Evolutionary conservation across 2,797 vertebrate genomes (phyloP), one percentile per base, ranked within the genome.

Genomic region (Gila robusta): DNA sequence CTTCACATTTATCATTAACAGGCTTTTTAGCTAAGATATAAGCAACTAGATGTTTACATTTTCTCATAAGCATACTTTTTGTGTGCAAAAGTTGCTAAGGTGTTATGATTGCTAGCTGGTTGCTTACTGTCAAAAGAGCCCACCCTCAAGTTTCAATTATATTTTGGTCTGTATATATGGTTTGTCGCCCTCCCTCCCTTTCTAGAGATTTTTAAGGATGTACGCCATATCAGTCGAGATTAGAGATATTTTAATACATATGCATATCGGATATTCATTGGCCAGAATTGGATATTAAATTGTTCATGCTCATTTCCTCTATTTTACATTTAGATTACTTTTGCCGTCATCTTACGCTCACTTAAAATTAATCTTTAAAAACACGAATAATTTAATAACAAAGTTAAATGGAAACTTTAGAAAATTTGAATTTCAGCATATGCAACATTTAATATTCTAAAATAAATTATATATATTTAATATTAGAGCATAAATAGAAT

Each of bases 1-100:
- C 52, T 41, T 47, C 10, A 56, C 17, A 41, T 74, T 87, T 28
- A 81, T 84, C 66, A 88, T 64, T 74, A 78, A 52, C 81, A 84
- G 64, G 54, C 19, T 74, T 66, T 28, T 62, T 19, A 35, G 12
- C 12, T 14, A 23, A 9, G n/a, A 49, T 35, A 6, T 5, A 9
- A 78, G 12, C 11, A 12, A 59, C 1, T 77, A n/a, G 1, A 62
- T 62, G 41, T 56, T 7, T 16, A 37, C 28, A 37, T 32, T 35
- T 69, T 69, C 14, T 35, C 32, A 35, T 64, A 28, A 64, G 26
- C 12, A 0, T 64, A 64, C n/a, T 28, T 52, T 74, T 54, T 54
- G 49, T 21, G 23, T 54, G 47, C 12, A 64, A 64, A 54, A 35
- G 10, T 14, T n/a, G 49, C 19, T 74, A 35, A 54, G 49, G 2